These are phyloP conservation scores for Diprion similis DNA, from an alignment of 1,140 invertebrate genomes.

Conservation along the genomic window DNA sequence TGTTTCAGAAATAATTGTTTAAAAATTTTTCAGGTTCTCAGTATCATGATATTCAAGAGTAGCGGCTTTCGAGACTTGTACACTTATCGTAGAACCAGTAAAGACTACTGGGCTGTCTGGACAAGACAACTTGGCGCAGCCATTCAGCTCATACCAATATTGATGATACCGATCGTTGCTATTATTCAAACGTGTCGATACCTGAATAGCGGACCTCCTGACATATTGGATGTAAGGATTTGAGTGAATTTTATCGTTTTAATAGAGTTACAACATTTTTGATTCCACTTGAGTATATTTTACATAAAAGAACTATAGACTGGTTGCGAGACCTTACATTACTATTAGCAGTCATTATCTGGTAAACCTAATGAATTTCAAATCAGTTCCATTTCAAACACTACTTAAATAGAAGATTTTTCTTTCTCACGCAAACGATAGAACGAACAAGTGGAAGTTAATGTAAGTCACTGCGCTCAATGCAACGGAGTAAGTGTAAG, in stretches of 20 bases:
- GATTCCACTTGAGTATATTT: neutral
- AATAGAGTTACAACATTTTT: neutral
- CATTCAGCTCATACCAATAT: slow-evolving; percentile 78
- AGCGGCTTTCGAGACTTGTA: slow-evolving; percentile 78
- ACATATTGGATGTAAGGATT: slow-evolving; percentile 83
- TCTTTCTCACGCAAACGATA: slow-evolving; percentile 46
- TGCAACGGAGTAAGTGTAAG: slow-evolving; percentile 57
- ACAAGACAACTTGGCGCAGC: slow-evolving; percentile 77
- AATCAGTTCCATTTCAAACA: too few relatives aligned
- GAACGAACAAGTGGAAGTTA: slow-evolving; percentile 56
- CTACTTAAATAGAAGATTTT: neutral
- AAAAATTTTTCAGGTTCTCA: slow-evolving; percentile 69
- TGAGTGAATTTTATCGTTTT: slow-evolving; percentile 1
- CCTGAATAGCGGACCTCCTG: slow-evolving; percentile 79
- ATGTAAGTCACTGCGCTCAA: slow-evolving; percentile 57
- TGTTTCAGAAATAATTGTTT: neutral
- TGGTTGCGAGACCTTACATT: too few relatives aligned
- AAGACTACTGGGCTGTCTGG: slow-evolving; percentile 78
- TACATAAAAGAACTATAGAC: too few relatives aligned
- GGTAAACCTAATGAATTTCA: too few relatives aligned
- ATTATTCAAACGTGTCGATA: slow-evolving; percentile 86
- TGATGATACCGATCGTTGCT: slow-evolving; percentile 78
- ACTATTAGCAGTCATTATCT: too few relatives aligned
- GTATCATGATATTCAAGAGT: slow-evolving; percentile 78
- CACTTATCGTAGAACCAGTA: slow-evolving; percentile 65